Conservation (phyloP, 2,797 vertebrate genomes). For the Echiichthys vipera region DNA sequence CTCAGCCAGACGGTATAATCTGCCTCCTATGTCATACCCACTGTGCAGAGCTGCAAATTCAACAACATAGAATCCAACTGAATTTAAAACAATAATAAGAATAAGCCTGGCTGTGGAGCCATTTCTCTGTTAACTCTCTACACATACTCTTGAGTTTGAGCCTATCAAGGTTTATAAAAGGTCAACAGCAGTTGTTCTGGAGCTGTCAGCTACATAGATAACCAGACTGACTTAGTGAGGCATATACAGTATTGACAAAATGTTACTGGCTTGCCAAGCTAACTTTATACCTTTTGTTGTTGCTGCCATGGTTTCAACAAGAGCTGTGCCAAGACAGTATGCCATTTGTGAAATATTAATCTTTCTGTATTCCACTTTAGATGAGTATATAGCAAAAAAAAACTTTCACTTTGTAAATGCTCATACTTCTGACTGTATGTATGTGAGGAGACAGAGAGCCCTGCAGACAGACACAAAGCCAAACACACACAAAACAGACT, state of each 20-base stretch:
- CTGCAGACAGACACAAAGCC: slow-evolving; percentile 63
- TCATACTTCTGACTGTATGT: slow-evolving; percentile 42
- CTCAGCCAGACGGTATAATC: slow-evolving; percentile 12
- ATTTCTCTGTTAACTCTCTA: slow-evolving; percentile 36
- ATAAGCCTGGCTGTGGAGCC: slow-evolving; percentile 13
- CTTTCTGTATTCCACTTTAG: slow-evolving; percentile 31
- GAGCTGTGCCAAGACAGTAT: slow-evolving; percentile 38
- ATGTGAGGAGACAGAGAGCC: slow-evolving; percentile 41
- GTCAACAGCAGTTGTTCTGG: slow-evolving; percentile 42
- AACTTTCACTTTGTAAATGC: slow-evolving; percentile 34
- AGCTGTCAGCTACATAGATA: slow-evolving; percentile 45
- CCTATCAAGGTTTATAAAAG: slow-evolving; percentile 45
- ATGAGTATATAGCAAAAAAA: slow-evolving; percentile 44
- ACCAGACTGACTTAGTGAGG: slow-evolving; percentile 26
- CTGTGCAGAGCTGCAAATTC: slow-evolving; percentile 28
- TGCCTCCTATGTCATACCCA: slow-evolving; percentile 16
- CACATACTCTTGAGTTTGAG: slow-evolving; percentile 35
- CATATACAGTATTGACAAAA: slow-evolving; percentile 39
- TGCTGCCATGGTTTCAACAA: slow-evolving; percentile 45
- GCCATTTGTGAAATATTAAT: slow-evolving; percentile 54
- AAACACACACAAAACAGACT: slow-evolving; percentile 62
- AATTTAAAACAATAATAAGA: slow-evolving; percentile 41
- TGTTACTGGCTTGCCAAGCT: slow-evolving; percentile 13
- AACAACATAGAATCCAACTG: slow-evolving; percentile 15
- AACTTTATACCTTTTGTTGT: slow-evolving; percentile 47